Evolutionary conservation across 2,113 vertebrate genomes (phyloP).

Genomic region (Dicerorhinus sumatrensis): DNA sequence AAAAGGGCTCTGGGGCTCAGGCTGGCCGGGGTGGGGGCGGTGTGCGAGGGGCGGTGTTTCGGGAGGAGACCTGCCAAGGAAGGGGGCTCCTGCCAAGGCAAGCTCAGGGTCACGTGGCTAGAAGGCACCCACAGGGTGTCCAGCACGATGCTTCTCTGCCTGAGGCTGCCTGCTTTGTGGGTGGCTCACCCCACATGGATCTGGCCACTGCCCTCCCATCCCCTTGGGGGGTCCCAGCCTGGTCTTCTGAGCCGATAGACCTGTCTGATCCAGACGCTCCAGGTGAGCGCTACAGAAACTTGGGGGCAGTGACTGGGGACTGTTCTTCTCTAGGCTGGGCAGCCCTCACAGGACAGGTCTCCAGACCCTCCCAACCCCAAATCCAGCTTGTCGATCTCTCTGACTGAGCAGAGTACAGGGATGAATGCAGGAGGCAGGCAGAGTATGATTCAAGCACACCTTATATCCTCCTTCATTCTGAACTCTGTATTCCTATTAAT

Average conservation of each 20-base stretch:
- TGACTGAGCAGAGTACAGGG: background rate
- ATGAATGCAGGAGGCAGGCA: background rate
- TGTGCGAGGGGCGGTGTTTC: fast-evolving
- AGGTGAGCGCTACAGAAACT: background rate
- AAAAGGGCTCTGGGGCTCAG: background rate
- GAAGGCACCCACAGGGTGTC: background rate
- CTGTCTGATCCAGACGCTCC: background rate
- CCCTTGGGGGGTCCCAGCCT: background rate
- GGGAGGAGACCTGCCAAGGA: background rate
- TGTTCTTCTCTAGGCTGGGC: background rate
- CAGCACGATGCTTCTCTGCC: background rate
- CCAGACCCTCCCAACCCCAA: background rate
- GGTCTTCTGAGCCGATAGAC: background rate
- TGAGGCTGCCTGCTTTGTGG: background rate
- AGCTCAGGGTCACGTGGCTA: fast-evolving
- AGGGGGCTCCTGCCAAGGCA: background rate
- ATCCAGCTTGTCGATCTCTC: background rate
- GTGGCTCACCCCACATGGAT: background rate
- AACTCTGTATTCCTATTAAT: background rate
- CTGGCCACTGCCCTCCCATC: background rate
- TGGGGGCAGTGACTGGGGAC: background rate
- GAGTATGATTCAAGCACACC: background rate
- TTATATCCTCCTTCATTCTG: background rate
- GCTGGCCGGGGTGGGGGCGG: fast-evolving
- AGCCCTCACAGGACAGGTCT: background rate